Evolutionary conservation across 2,113 vertebrate species (phyloP).

Genomic region (Chinchilla lanigera): DNA sequence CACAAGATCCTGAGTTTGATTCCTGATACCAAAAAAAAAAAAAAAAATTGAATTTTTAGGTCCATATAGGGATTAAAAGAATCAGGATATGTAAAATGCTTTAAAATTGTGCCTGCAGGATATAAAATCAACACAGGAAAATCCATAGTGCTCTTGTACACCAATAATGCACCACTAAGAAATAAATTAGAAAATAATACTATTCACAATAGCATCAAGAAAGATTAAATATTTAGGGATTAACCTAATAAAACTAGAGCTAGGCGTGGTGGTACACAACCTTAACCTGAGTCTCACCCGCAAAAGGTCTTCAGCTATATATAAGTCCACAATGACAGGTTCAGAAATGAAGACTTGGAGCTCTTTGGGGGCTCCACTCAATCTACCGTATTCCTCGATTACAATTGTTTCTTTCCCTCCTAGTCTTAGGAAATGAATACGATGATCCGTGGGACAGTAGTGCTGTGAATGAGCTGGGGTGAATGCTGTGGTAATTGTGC

Average conservation of each 20-base stretch:
- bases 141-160: neutral
- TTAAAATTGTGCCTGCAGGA: neutral
- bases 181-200: neutral
- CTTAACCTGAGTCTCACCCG: neutral
- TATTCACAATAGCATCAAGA: neutral
- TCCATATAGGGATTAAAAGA: neutral
- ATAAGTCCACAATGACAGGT: neutral
- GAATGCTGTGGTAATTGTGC: neutral
- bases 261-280: neutral
- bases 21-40: no score
- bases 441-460: neutral
- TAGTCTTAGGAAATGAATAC: constrained; percentile 20
- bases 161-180: neutral
- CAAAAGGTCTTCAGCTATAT: neutral
- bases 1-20: no score
- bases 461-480: neutral
- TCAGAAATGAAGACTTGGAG: neutral
- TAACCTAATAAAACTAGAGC: neutral
- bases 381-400: neutral
- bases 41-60: neutral
- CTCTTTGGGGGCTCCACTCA: neutral
- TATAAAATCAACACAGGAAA: neutral
- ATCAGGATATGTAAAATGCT: neutral
- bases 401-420: neutral
- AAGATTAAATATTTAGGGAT: neutral